Conservation (phyloP, 2,797 vertebrate genomes). For the Muscicapa comitata region DNA sequence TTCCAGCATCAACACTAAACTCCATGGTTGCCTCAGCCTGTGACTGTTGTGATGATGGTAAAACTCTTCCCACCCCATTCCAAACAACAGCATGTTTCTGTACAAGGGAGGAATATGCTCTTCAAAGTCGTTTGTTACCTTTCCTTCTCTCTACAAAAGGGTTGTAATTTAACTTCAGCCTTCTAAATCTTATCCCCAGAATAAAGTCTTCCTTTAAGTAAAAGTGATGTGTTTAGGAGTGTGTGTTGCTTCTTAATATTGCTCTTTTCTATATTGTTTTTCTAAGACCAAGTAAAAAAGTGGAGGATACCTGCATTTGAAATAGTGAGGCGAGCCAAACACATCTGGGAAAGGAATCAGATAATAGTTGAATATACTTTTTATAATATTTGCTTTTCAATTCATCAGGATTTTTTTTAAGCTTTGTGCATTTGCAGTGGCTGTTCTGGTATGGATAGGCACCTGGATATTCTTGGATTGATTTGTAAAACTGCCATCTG, state of each 20-base stretch:
- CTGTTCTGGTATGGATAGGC: neutral
- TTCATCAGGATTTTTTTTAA: fast-evolving
- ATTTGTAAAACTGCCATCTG: neutral
- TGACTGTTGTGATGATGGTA: neutral
- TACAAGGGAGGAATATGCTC: neutral
- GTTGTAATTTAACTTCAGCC: neutral
- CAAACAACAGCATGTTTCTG: neutral
- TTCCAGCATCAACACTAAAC: neutral
- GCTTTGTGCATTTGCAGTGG: neutral
- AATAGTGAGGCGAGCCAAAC: neutral
- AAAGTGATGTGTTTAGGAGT: neutral
- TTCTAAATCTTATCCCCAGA: neutral
- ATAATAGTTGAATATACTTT: neutral
- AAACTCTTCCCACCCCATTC: neutral
- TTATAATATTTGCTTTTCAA: neutral
- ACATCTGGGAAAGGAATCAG: neutral
- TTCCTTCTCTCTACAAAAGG: neutral
- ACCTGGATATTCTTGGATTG: neutral
- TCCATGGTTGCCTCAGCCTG: neutral
- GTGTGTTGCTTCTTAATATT: neutral
- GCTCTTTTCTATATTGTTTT: neutral
- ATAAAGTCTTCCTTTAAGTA: neutral
- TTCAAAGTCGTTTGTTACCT: neutral
- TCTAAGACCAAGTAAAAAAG: neutral
- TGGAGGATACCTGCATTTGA: neutral